These are phyloP conservation scores for Hydrolagus colliei DNA, from an alignment of 2,797 vertebrate species.

Conservation along the genomic window DNA sequence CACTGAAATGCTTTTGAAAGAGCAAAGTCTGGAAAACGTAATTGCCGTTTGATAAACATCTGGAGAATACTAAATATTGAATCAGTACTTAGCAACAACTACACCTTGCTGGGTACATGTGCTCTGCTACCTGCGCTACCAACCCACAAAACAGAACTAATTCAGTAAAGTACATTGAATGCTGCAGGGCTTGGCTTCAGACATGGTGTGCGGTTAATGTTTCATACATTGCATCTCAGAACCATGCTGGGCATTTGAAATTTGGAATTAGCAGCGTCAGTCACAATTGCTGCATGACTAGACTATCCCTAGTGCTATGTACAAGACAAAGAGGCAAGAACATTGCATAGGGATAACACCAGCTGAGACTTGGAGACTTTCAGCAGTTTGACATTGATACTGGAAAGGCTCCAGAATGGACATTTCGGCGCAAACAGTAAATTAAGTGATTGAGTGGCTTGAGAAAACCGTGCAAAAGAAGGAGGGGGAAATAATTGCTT, in stretches of 20 bases:
- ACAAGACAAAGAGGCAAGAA: background rate
- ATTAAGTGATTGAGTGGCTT: background rate
- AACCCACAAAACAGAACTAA: background rate
- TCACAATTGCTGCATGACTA: background rate
- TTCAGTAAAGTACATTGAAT: constrained; percentile 6
- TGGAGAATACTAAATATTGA: background rate
- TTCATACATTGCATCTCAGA: background rate
- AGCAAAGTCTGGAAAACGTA: too few species aligned
- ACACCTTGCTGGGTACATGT: background rate
- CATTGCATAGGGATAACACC: background rate
- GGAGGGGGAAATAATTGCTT: background rate
- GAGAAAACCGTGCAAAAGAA: background rate
- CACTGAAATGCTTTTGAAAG: too few species aligned
- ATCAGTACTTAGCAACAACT: background rate
- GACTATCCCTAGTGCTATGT: background rate
- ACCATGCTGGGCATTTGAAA: background rate
- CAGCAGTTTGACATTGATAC: background rate
- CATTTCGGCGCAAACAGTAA: background rate
- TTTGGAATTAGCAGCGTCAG: background rate
- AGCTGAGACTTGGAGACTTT: background rate
- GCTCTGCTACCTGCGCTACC: background rate
- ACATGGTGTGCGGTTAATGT: background rate
- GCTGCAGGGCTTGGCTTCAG: background rate
- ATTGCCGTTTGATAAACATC: too few species aligned
- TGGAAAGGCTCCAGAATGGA: background rate